Conservation (phyloP, 1,140 invertebrate species). For the Drosophila sucinea region DNA sequence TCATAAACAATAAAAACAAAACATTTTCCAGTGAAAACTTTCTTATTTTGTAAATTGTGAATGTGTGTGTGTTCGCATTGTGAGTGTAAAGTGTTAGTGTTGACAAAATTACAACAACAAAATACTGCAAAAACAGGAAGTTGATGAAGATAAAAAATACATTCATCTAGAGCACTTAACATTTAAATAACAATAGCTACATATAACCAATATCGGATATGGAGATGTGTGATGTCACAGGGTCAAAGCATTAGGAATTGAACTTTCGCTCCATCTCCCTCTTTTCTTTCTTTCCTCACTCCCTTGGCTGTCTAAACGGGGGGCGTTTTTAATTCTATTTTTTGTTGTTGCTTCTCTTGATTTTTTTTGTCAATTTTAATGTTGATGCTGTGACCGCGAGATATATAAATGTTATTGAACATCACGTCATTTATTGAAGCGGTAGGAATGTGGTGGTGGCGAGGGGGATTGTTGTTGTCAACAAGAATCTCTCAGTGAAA, state of each 20-base stretch:
- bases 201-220: slow-evolving; percentile 22
- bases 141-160: slow-evolving; percentile 51
- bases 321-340: slow-evolving; percentile 53
- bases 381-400: slow-evolving; percentile 34
- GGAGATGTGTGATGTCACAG: slow-evolving; percentile 7
- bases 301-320: slow-evolving; percentile 19
- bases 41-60: slow-evolving; percentile 24
- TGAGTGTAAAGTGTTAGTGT: slow-evolving; percentile 47
- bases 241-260: not conserved
- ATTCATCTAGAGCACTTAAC: slow-evolving; percentile 25
- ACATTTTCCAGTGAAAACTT: slow-evolving; percentile 58
- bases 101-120: slow-evolving; percentile 76
- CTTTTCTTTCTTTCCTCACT: not conserved
- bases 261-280: not conserved
- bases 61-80: slow-evolving; percentile 8
- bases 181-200: not conserved
- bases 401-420: slow-evolving; percentile 48
- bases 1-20: not conserved
- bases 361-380: slow-evolving; percentile 20
- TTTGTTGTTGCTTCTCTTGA: slow-evolving; percentile 36
- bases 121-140: slow-evolving; percentile 73
- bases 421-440: slow-evolving; percentile 66
- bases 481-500: slow-evolving; percentile 49
- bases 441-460: not conserved
- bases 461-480: slow-evolving; percentile 26